These are phyloP conservation scores for Cenopis cana DNA, from an alignment of 2,888 invertebrate species.

Conservation along the genomic window DNA sequence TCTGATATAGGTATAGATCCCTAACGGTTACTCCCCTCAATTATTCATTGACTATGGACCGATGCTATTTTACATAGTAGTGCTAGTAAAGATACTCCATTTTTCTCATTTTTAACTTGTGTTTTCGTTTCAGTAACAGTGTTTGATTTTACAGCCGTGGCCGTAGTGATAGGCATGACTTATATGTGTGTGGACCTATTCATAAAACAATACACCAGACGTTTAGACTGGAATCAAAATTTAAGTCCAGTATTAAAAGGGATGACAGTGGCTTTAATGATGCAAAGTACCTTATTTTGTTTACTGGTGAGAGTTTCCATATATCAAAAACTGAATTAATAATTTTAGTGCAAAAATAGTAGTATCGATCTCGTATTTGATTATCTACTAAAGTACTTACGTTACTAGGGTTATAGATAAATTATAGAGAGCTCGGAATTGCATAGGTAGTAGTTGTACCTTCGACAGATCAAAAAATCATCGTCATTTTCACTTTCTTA, in stretches of 20 bases:
- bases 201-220: conserved; percentile 69
- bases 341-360: not conserved
- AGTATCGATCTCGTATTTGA: no score
- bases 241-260: conserved; percentile 70
- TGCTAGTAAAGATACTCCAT: no score
- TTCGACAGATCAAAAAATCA: no score
- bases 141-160: conserved; percentile 60
- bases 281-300: conserved; percentile 63
- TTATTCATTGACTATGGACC: no score
- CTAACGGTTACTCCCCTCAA: no score
- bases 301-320: conserved; percentile 61
- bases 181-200: conserved; percentile 75
- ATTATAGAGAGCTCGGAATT: no score
- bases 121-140: conserved; percentile 62
- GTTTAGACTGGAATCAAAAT: conserved; percentile 57
- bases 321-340: not conserved
- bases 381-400: no score
- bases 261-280: conserved; percentile 61
- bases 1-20: no score
- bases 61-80: no score
- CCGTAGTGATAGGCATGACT: conserved; percentile 63
- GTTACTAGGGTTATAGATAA: no score
- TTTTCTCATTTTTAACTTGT: conserved; percentile 6
- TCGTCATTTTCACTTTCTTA: no score
- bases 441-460: no score